Evolutionary conservation across 2,113 vertebrate species (phyloP), one percentile per base, ranked within the genome.

Genomic region (Illadopsis cleaveri): DNA sequence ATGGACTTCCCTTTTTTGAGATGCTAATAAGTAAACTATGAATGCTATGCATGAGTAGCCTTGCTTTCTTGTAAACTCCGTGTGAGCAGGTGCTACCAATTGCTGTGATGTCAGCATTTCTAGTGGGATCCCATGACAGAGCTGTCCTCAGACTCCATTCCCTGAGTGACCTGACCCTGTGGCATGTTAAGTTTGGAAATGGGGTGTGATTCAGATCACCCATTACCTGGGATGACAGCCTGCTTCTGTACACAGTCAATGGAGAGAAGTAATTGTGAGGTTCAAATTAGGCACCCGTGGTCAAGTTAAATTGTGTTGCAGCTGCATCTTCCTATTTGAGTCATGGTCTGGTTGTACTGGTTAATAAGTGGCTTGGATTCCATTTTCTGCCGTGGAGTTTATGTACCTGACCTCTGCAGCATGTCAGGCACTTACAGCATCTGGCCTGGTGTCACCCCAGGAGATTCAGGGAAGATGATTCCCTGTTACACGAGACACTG

Each of bases 291-390:
- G 82, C 33, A 60, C 19, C 35, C 20, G 58, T 75, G 79, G 80
- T 62, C 15, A 3, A 38, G 24, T 83, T 90, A 54, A 83, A 31
- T 10, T 50, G 82, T 78, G 86, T 42, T 77, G 66, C 45, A 91
- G 78, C 78, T 94, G 1, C 83, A 24, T 44, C 33, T 89, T 82
- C 71, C 82, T 37, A 12, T 60, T 54, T 97, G 95, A 95, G 76
- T 97, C 96, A 96, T 19, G 51, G n/a, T 40, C 95, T 90, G 86
- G 96, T 94, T 90, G 51, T 93, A 83, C 95, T 94, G 94, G 93
- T 95, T 96, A 70, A 22, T 73, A 0, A 11, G 53, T 91, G 82
- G 22, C 53, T 87, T 91, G 81, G 48, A 76, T 79, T 87, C 84
- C 90, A 91, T 84, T 76, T 91, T 84, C 33, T 68, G 40, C 73